Conservation (phyloP, 2,113 vertebrate genomes). For the Anser cygnoides region DNA sequence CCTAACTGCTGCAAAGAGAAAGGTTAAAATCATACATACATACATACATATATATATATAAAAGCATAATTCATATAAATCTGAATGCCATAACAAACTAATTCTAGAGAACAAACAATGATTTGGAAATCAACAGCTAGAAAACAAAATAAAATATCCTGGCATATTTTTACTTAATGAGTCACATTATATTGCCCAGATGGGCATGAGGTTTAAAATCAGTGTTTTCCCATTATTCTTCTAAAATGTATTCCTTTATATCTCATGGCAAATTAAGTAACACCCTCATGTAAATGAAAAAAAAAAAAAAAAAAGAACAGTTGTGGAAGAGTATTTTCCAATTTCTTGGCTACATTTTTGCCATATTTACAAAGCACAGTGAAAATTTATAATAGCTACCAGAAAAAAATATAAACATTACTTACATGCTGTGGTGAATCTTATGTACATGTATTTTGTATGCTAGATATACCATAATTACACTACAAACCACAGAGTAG, state of each 20-base stretch:
- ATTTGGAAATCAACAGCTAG: background rate
- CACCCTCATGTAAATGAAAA: slow-evolving; percentile 1
- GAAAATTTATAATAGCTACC: background rate
- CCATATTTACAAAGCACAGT: background rate
- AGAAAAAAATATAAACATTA: background rate
- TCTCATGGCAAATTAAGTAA: slow-evolving; percentile 69
- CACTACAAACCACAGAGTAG: background rate
- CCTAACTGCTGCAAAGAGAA: background rate
- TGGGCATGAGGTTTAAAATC: slow-evolving; percentile 49
- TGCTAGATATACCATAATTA: background rate
- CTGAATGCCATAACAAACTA: accelerated
- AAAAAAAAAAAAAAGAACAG: background rate
- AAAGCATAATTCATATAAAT: background rate
- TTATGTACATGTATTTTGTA: background rate
- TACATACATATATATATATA: background rate
- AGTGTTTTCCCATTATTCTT: slow-evolving; percentile 68
- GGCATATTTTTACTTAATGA: slow-evolving; percentile 37
- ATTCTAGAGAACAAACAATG: background rate
- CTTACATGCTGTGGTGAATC: background rate
- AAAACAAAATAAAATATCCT: background rate
- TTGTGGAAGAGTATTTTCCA: background rate
- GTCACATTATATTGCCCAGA: slow-evolving; percentile 76
- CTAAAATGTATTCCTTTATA: slow-evolving; percentile 82
- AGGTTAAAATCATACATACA: background rate
- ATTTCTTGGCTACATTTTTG: background rate